Conservation (phyloP, 2,888 invertebrate species). For the Galerucella pusilla region DNA sequence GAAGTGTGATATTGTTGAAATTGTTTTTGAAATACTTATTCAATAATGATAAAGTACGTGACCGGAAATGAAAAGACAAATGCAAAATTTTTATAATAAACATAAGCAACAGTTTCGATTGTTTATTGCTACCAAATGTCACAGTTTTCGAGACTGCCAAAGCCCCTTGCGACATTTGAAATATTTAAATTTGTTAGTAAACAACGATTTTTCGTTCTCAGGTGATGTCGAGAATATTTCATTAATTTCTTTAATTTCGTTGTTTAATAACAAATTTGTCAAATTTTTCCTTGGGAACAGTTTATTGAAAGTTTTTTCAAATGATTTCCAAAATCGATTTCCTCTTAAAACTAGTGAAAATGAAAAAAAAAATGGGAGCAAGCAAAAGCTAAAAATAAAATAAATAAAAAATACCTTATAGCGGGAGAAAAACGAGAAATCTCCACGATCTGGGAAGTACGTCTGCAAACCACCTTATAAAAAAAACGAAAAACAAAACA, state of each 20-base stretch:
- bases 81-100: too few relatives aligned
- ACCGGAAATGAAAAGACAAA: too few relatives aligned
- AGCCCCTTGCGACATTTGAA: too few relatives aligned
- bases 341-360: not conserved
- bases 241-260: not conserved
- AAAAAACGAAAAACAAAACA: slow-evolving; percentile 49
- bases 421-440: slow-evolving; percentile 61
- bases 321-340: not conserved
- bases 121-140: too few relatives aligned
- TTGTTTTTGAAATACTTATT: too few relatives aligned
- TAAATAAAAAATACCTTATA: slow-evolving; percentile 59
- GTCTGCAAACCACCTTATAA: slow-evolving; percentile 62
- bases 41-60: too few relatives aligned
- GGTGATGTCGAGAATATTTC: not conserved
- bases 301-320: not conserved
- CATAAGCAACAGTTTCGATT: too few relatives aligned
- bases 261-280: slow-evolving; percentile 3
- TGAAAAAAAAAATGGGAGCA: slow-evolving; percentile 36
- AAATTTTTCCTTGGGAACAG: not conserved
- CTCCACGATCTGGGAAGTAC: slow-evolving; percentile 62
- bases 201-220: too few relatives aligned
- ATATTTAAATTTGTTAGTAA: too few relatives aligned
- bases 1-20: too few relatives aligned
- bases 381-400: slow-evolving; percentile 35
- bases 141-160: too few relatives aligned